A percentile compares a stretch with the other conserved stretches of the same genome.
phyloP scores from a whole-genome alignment of 37 sponge, comb jelly and placozoan species.

The Corticium candelabrum region DNA sequence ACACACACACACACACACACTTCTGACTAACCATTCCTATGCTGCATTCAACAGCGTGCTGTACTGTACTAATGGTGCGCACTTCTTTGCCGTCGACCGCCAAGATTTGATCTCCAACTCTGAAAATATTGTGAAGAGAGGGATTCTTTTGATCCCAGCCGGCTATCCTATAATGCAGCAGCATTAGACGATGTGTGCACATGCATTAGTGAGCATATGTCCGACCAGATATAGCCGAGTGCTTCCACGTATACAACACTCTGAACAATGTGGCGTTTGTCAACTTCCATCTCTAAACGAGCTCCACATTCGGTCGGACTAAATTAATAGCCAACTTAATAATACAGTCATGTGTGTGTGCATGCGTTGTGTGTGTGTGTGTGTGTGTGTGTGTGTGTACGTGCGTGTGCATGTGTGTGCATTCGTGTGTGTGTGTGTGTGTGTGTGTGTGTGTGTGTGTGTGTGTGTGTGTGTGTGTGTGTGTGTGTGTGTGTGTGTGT shows the following conservation, averaged over 20 bases:
- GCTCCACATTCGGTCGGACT: neutral
- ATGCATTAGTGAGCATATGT: neutral
- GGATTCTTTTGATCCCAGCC: slow-evolving; percentile 35
- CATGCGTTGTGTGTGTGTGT: too few species aligned
- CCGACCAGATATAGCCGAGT: neutral
- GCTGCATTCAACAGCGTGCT: slow-evolving; percentile 9
- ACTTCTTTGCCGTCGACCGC: slow-evolving; percentile 17
- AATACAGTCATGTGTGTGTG: too few species aligned
- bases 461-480: slow-evolving; percentile 5
- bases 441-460: slow-evolving; percentile 2
- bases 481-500: slow-evolving; percentile 5
- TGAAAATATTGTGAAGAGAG: slow-evolving; percentile 9
- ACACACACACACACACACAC: neutral
- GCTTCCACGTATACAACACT: neutral
- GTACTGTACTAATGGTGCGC: slow-evolving; percentile 10
- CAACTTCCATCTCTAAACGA: neutral
- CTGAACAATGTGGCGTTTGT: neutral
- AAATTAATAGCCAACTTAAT: neutral
- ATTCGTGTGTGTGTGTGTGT: too few species aligned
- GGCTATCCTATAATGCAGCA: slow-evolving; percentile 9
- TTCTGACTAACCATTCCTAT: too few species aligned
- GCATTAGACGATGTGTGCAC: neutral
- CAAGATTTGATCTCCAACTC: slow-evolving; percentile 27
- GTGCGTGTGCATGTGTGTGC: too few species aligned
- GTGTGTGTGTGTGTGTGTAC: too few species aligned